Base-by-base conservation (phyloP, 2,797 vertebrate genomes). In the Hybognathus amarus region DNA sequence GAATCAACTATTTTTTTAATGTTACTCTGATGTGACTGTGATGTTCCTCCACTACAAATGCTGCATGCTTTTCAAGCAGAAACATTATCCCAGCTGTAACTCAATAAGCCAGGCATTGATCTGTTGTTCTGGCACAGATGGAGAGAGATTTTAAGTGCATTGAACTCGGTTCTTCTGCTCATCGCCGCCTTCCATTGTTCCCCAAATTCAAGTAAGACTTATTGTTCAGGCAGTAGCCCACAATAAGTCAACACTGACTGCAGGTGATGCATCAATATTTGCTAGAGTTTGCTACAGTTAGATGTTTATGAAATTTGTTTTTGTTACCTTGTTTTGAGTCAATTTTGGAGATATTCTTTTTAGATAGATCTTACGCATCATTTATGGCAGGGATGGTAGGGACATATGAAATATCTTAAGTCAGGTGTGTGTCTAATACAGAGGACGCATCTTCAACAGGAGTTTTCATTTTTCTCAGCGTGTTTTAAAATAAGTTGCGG, bases 131-230 rank as follows among this genome's bases (percentile, higher is more conserved):
- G 74, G 54, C 50, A 54, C 54, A 76, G 78, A 84, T 78, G 54
- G 63, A 85, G 66, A 77, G 69, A 74, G 69, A 82, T 47, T 82
- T 82, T 56, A 75, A 77, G 73, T 77, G 80, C 71, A 86, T 86
- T 79, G 69, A 64, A 50, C 59, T 77, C 61, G 4, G 50, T 68
- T 67, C 71, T 85, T 85, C 82, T 82, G 74, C 83, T 63, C 85
- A 76, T 75, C 27, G 40, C 64, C 18, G 54, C 83, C 86, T 87
- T 85, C 85, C 87, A 90, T 91, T 90, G 83, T 87, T 83, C 50
- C 86, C 89, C 77, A 91, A 91, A 91, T 79, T 85, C 76, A 88
- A 91, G 90, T 90, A 90, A 90, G 91, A 86, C 80, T 80, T 86
- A 87, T 89, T 88, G 90, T 90, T 91, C 33, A 61, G 78, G 67